Evolutionary conservation across 2,888 invertebrate species (phyloP).

Genomic region (Apamea epomidion): DNA sequence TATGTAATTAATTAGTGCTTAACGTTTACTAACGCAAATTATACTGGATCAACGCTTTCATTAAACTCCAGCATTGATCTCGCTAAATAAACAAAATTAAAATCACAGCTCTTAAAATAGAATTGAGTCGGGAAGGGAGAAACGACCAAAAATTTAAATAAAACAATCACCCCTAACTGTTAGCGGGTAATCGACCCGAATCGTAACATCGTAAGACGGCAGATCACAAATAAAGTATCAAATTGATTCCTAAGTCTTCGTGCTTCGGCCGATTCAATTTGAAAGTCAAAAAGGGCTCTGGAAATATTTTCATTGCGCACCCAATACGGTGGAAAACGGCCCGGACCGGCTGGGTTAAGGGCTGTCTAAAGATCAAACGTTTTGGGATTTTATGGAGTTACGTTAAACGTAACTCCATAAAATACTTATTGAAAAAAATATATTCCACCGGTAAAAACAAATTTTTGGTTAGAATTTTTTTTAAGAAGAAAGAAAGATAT

Average conservation of each 20-base stretch:
- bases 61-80: not conserved
- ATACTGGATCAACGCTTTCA: not conserved
- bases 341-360: constrained; percentile 45
- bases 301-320: constrained; percentile 79
- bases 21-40: not conserved
- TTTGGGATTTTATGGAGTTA: constrained; percentile 12
- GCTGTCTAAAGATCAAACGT: constrained; percentile 33
- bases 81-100: constrained; percentile 6
- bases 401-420: not conserved
- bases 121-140: constrained; percentile 18
- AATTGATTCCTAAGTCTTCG: constrained; percentile 64
- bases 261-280: constrained; percentile 71
- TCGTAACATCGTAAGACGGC: constrained; percentile 45
- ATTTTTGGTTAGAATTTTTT: not conserved
- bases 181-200: constrained; percentile 41
- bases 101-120: constrained; percentile 11
- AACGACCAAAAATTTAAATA: constrained; percentile 43
- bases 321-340: constrained; percentile 79
- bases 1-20: too few relatives aligned
- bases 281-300: constrained; percentile 79
- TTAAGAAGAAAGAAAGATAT: not conserved
- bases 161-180: constrained; percentile 26
- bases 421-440: not conserved
- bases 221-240: constrained; percentile 62
- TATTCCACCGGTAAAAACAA: not conserved